Evolutionary conservation across 2,888 invertebrate genomes (phyloP).

Genomic region (Polydrusus cervinus): DNA sequence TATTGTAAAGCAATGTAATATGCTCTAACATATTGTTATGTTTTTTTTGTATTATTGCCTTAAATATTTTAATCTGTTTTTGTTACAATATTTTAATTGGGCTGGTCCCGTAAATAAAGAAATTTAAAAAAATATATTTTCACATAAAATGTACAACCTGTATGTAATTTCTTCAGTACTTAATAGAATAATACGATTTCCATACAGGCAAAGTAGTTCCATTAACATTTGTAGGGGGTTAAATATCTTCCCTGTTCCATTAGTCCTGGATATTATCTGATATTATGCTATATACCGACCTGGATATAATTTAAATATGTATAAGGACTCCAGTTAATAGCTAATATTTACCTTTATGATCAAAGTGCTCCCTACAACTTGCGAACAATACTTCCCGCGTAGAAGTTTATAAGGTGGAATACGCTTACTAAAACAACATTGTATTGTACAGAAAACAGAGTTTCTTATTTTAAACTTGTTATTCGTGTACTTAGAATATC

Average conservation of each 20-base stretch:
- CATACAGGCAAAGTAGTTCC: constrained; percentile 2
- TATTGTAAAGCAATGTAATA: no score
- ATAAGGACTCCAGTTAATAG: constrained; percentile 7
- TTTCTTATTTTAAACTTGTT: not conserved
- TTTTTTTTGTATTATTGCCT: no score
- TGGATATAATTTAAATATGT: constrained; percentile 21
- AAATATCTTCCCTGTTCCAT: constrained; percentile 12
- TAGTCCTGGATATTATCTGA: constrained; percentile 12
- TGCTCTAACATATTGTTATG: no score
- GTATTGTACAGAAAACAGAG: not conserved
- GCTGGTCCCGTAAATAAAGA: no score
- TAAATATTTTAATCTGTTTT: no score
- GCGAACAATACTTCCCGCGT: not conserved
- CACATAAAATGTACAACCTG: no score
- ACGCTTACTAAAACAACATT: not conserved
- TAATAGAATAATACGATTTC: not conserved
- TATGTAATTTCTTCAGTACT: not conserved
- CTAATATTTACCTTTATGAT: constrained; percentile 9
- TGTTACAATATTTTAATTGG: no score
- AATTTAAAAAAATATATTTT: no score
- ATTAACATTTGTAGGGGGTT: not conserved
- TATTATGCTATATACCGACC: not conserved
- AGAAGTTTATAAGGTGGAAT: not conserved
- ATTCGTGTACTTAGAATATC: no score
- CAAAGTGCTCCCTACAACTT: constrained; percentile 8